Evolutionary conservation across 2,888 invertebrate species (phyloP).

Genomic region (Parnassius orleans): DNA sequence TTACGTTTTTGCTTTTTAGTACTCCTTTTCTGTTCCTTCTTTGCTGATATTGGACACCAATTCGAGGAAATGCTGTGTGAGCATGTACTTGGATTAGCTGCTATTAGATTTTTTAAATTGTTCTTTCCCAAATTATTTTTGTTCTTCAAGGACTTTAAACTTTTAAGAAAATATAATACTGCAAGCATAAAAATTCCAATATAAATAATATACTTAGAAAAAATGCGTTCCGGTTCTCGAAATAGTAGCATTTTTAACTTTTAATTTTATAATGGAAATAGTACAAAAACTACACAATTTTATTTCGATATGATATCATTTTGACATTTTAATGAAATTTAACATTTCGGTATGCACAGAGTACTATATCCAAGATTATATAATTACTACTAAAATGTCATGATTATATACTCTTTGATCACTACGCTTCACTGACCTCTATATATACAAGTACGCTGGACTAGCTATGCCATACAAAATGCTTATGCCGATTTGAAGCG

Average conservation of each 20-base stretch:
- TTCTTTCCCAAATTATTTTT: conserved; percentile 1
- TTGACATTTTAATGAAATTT: conserved; percentile 6
- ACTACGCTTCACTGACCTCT: no score
- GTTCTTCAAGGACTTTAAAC: conserved; percentile 14
- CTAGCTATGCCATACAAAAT: no score
- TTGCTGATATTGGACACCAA: conserved; percentile 1
- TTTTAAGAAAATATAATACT: conserved; percentile 21
- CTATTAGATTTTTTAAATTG: neutral
- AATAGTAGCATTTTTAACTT: conserved; percentile 17
- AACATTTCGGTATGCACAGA: neutral
- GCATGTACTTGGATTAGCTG: neutral
- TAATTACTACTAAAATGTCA: no score
- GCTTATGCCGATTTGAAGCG: no score
- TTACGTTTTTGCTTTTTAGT: conserved; percentile 14
- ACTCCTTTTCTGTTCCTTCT: conserved; percentile 6
- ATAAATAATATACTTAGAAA: conserved; percentile 15
- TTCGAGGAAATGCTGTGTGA: neutral
- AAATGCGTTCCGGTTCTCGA: conserved; percentile 17
- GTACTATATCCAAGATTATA: no score
- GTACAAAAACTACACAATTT: conserved; percentile 1
- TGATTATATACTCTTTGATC: no score
- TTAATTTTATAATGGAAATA: neutral
- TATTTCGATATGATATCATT: neutral
- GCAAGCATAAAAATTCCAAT: conserved; percentile 15
- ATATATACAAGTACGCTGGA: no score